Base-by-base conservation (phyloP, 2,888 invertebrate species). In the Carabus problematicus region DNA sequence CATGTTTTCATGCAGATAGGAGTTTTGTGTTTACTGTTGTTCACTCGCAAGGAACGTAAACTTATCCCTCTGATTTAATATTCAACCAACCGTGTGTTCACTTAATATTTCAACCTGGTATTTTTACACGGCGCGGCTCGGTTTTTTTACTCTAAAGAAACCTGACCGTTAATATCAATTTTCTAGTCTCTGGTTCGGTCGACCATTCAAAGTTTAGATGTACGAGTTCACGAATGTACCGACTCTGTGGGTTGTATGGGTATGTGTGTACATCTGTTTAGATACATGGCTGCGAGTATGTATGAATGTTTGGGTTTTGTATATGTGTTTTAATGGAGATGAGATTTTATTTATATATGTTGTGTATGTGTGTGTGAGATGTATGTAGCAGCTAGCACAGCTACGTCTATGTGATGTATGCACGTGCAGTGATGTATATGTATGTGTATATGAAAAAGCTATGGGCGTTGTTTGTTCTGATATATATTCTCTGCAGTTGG, bases 401-500 rank as follows among this genome's bases (percentile, higher is more conserved):
- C n/a, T 29, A 29, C 6, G 6, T 29, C 6, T 29, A 6, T 29
- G 29, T 29, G 6, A 29, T 29, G 29, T 29, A 29, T 29, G 6
- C 6, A 29, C 29, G 29, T 29, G n/a, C n/a, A n/a, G n/a, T n/a
- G n/a, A n/a, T n/a, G n/a, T n/a, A n/a, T n/a, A n/a, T n/a, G 29
- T 29, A 29, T 29, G 29, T 29, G 29, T 29, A 29, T 29, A 6
- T 29, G 29, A 29, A 29, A 29, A 29, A 29, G 6, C 29, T 29
- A 29, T 29, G 29, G 29, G 29, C 29, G 12, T 1, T 7, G n/a
- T 12, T 43, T 14, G 43, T 41, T 42, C n/a, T 56, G 59, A 14
- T 8, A 16, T 41, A 41, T 58, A 55, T 56, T 56, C 72, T 72
- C 82, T 83, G 14, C 84, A 97, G 95, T 90, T 97, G 83, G 92